Percentiles rank a stretch among this genome's conserved stretches.
These are phyloP conservation scores for Goniozus legneri DNA, from an alignment of 1,140 invertebrate species.

Conservation along the genomic window DNA sequence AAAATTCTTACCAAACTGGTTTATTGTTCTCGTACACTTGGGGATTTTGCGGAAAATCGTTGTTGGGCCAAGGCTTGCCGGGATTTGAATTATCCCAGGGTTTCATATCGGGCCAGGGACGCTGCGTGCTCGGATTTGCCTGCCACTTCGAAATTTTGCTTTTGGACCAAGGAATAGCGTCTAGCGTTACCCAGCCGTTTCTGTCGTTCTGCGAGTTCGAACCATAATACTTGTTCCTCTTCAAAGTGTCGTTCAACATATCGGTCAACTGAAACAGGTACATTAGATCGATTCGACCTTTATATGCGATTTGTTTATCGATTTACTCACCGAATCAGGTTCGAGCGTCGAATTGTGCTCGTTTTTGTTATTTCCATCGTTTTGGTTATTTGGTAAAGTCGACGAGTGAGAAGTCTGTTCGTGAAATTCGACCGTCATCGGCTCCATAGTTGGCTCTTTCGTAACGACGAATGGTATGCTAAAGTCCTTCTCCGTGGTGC, in stretches of 20 bases:
- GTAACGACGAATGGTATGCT: conserved; percentile 51
- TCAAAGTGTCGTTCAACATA: conserved; percentile 47
- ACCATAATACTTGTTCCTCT: conserved; percentile 49
- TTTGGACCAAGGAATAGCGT: conserved; percentile 74
- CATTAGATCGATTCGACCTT: too few relatives aligned
- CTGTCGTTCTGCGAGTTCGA: conserved; percentile 64
- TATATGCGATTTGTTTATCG: background rate
- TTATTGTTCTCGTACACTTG: conserved; percentile 37
- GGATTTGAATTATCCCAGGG: conserved; percentile 44
- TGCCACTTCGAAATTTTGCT: conserved; percentile 80
- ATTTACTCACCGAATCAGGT: too few relatives aligned
- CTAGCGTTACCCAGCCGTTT: conserved; percentile 72
- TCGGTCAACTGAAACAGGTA: conserved; percentile 39
- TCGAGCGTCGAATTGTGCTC: conserved; percentile 23
- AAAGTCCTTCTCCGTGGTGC: conserved; percentile 37
- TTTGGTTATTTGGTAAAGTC: conserved; percentile 30
- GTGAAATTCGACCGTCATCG: conserved; percentile 46
- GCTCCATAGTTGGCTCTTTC: conserved; percentile 48
- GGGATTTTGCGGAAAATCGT: conserved; percentile 31
- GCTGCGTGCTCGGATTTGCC: conserved; percentile 55
- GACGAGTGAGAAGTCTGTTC: conserved; percentile 43
- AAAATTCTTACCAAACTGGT: conserved; percentile 14
- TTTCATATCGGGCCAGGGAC: conserved; percentile 45
- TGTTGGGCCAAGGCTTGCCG: conserved; percentile 39
- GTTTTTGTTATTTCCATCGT: conserved; percentile 39